A percentile compares a stretch with the other conserved stretches of the same genome.
Conservation (phyloP, 1,140 invertebrate genomes). For the Campoletis sonorensis region DNA sequence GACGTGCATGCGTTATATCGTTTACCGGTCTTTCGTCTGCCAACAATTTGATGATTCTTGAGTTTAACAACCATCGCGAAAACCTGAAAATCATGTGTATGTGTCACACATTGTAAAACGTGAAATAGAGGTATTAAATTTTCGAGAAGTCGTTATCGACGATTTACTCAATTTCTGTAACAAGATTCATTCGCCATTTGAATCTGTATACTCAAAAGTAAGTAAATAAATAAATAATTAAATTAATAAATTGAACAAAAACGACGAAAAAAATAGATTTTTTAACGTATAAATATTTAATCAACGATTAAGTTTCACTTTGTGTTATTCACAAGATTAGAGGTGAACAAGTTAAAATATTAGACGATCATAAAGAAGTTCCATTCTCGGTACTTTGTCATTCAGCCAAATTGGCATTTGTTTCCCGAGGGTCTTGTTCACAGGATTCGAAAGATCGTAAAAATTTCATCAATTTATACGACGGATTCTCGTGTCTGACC, state of each 20-base stretch:
- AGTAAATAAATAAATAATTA: too few relatives aligned
- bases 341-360: too few relatives aligned
- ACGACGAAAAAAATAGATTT: background rate
- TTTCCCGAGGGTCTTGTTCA: too few relatives aligned
- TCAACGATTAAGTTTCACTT: too few relatives aligned
- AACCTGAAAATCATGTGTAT: conserved; percentile 12
- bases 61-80: conserved; percentile 43
- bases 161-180: background rate
- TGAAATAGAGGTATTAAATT: background rate
- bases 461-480: conserved; percentile 13
- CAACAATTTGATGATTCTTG: conserved; percentile 32
- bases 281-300: too few relatives aligned
- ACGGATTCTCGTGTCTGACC: conserved; percentile 24
- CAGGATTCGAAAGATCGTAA: too few relatives aligned
- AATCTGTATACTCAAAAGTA: too few relatives aligned
- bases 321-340: too few relatives aligned
- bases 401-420: too few relatives aligned
- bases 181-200: background rate
- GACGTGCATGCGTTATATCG: conserved; percentile 29
- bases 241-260: background rate
- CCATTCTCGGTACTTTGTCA: too few relatives aligned
- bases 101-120: conserved; percentile 26
- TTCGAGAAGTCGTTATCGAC: background rate
- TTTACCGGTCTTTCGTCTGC: conserved; percentile 39
- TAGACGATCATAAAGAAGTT: too few relatives aligned